Evolutionary conservation across 1,140 invertebrate genomes (phyloP), one percentile per base, ranked within the genome.

Genomic region (Drosophila sp.): DNA sequence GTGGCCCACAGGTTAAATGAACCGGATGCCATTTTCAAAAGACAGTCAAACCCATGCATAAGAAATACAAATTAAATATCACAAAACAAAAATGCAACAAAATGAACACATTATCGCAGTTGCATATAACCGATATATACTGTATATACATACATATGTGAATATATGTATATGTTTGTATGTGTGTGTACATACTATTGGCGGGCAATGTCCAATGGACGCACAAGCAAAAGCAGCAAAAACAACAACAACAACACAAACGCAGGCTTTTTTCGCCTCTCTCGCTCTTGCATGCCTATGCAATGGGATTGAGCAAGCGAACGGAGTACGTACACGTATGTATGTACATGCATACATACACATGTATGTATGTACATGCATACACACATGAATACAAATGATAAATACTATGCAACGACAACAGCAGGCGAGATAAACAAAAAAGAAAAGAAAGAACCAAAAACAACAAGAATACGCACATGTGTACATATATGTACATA

Each of bases 191-290:
- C 44, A 50, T 50, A 50, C 23, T 27, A 50, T 50, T 27, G 44
- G 44, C 62, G 27, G 40, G 41, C 62, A 50, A 64, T 64, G 41
- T 47, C 41, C 62, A 64, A 79, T 79, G 76, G 68, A 79, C 72
- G 76, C 63, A 75, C 63, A 74, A 62, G 57, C 63, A 54, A 23
- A 60, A 47, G 7, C 70, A 54, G 44, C 68, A 54, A 23, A 50
- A 47, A 44, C 68, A 54, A 23, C 41, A 47, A 67, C 40, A 65
- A 65, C 61, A 65, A 74, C 57, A 67, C 29, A 29, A 70, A 64
- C 55, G 10, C 29, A 50, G 44, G 44, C 44, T 27, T 50, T 50
- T 10, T 25, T 7, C 17, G n/a, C n/a, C 44, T 50, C 25, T 25
- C 44, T 50, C 23, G 23, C 44, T 50, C 44, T 50, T 50, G 44